phyloP scores from a whole-genome alignment of 2,113 vertebrate species.

The Riparia riparia region DNA sequence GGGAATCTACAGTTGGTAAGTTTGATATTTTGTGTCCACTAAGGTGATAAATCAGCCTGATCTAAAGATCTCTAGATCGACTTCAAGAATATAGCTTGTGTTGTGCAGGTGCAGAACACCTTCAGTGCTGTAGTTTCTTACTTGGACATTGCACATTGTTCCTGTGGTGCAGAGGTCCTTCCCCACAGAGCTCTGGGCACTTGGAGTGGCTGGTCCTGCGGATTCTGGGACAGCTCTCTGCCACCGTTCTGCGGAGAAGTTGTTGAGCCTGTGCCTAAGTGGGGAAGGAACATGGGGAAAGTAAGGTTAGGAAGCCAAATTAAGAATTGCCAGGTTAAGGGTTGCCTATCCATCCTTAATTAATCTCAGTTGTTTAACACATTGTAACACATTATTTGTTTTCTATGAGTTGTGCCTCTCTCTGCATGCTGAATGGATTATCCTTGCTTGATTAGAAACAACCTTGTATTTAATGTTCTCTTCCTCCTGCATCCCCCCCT shows the following conservation, averaged over 20 bases:
- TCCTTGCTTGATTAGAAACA: background rate
- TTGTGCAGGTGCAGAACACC: background rate
- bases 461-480: background rate
- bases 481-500: background rate
- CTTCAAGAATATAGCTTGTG: background rate
- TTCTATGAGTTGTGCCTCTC: accelerated
- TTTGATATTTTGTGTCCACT: background rate
- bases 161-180: accelerated
- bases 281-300: background rate
- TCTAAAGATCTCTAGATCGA: background rate
- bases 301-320: background rate
- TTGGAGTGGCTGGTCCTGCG: background rate
- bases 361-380: background rate
- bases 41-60: background rate
- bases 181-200: accelerated
- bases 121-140: background rate
- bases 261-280: background rate
- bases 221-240: accelerated
- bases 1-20: background rate
- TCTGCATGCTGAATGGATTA: background rate
- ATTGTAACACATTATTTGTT: accelerated
- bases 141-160: accelerated
- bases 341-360: background rate
- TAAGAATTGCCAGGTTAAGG: background rate
- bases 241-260: accelerated